phyloP scores from a whole-genome alignment of 2,113 vertebrate species.

The Corythornis vintsioides region DNA sequence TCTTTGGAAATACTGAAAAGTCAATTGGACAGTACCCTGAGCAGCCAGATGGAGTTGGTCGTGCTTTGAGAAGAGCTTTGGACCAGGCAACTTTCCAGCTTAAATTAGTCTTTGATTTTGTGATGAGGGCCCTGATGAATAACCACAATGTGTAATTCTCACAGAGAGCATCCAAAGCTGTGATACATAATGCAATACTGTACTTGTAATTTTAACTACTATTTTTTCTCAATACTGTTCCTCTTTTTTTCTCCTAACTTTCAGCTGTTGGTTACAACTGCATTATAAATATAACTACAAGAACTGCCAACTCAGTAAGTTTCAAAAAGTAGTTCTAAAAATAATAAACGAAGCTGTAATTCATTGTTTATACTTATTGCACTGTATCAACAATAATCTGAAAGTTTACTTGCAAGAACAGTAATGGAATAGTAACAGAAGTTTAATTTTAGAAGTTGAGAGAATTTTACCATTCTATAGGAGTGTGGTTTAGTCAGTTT shows the following conservation, averaged over 20 bases:
- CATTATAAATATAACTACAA: conserved; percentile 94
- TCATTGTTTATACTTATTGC: not conserved
- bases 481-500: not conserved
- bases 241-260: conserved; percentile 48
- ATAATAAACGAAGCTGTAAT: not conserved
- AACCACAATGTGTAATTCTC: not conserved
- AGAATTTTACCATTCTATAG: not conserved
- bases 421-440: not conserved
- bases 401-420: not conserved
- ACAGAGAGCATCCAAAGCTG: not conserved
- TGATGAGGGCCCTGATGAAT: not conserved
- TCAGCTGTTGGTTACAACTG: conserved; percentile 97
- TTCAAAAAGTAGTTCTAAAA: conserved; percentile 45
- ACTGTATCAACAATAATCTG: not conserved
- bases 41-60: not conserved
- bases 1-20: not conserved
- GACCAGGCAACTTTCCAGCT: not conserved
- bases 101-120: not conserved
- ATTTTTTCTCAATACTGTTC: not conserved
- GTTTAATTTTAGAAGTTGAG: not conserved
- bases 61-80: not conserved
- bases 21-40: not conserved
- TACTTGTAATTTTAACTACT: not conserved
- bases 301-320: conserved; percentile 96
- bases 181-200: not conserved